Evolutionary conservation across 2,113 vertebrate species (phyloP).

Genomic region (Cyanistes caeruleus): DNA sequence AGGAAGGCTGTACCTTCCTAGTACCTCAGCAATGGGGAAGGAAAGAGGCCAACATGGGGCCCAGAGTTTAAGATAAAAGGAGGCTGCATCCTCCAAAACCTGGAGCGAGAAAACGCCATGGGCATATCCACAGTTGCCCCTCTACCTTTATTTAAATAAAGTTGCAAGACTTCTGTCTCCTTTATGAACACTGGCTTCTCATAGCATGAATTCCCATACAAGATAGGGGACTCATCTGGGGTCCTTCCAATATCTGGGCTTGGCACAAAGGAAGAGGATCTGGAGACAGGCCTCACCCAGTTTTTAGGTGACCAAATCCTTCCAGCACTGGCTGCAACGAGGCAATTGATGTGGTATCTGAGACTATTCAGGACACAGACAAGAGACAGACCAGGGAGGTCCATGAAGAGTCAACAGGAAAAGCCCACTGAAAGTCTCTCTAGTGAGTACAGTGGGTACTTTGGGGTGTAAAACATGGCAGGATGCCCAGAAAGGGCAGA

Average conservation of each 20-base stretch:
- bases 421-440: background rate
- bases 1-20: background rate
- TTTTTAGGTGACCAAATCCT: background rate
- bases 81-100: background rate
- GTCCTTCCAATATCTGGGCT: background rate
- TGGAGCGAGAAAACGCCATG: background rate
- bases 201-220: background rate
- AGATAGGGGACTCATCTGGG: accelerated
- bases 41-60: background rate
- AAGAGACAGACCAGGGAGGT: background rate
- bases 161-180: background rate
- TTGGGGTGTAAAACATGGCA: background rate
- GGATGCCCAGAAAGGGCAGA: background rate
- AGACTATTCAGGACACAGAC: background rate
- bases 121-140: background rate
- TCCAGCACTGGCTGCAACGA: too few relatives aligned
- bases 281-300: accelerated
- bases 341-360: background rate
- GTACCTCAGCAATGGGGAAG: background rate
- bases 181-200: background rate
- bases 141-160: background rate
- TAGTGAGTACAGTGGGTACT: background rate
- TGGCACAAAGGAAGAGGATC: background rate
- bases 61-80: background rate
- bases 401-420: background rate